A percentile compares a stretch with the other conserved stretches of the same genome.
Conservation (phyloP, 2,113 vertebrate species). For the Calidris pugnax region DNA sequence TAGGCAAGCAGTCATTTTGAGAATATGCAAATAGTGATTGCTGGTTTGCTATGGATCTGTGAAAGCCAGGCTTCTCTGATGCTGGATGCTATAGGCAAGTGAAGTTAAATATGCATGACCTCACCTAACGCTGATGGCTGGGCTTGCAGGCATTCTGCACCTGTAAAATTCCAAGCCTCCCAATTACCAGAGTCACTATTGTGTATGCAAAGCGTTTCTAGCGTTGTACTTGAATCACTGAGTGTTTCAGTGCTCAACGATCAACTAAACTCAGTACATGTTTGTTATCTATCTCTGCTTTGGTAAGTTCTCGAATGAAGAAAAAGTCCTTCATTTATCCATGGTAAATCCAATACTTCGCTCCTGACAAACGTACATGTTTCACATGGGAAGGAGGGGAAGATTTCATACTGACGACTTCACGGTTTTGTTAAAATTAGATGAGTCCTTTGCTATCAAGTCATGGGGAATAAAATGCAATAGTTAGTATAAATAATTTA, state of each 20-base stretch:
- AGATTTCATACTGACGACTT: not conserved
- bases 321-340: not conserved
- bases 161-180: not conserved
- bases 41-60: conserved; percentile 15
- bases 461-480: not conserved
- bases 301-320: not conserved
- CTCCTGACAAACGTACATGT: not conserved
- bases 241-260: not conserved
- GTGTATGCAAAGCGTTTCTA: not conserved
- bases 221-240: fast-evolving
- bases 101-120: not conserved
- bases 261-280: not conserved
- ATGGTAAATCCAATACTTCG: not conserved
- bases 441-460: not conserved
- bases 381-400: not conserved
- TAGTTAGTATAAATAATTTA: conserved; percentile 31
- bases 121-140: fast-evolving
- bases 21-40: conserved; percentile 20
- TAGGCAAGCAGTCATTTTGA: conserved; percentile 60
- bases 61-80: conserved; percentile 30
- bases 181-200: not conserved
- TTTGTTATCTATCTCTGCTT: not conserved
- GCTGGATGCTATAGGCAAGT: not conserved
- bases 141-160: fast-evolving
- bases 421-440: not conserved